These are phyloP conservation scores for Nycteola revayana DNA, from an alignment of 2,888 invertebrate genomes.

Conservation along the genomic window DNA sequence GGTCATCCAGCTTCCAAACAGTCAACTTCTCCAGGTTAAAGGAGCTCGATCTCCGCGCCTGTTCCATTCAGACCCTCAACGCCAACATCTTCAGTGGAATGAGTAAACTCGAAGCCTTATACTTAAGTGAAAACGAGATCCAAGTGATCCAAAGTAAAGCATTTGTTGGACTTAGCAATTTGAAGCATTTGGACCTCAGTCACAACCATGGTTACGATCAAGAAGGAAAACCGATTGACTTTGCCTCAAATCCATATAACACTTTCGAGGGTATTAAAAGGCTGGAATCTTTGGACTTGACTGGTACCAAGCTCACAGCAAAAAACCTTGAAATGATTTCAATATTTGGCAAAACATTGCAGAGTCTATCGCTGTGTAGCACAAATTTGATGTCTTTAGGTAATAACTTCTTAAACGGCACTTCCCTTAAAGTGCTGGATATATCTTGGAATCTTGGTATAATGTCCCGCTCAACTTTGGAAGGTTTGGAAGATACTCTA, in stretches of 20 bases:
- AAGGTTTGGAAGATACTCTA: slow-evolving; percentile 62
- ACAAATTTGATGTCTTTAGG: slow-evolving; percentile 59
- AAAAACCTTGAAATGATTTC: slow-evolving; percentile 37
- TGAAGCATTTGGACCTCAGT: slow-evolving; percentile 80
- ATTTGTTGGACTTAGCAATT: slow-evolving; percentile 55
- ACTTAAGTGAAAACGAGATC: slow-evolving; percentile 79
- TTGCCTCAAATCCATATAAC: slow-evolving; percentile 33
- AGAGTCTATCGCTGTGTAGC: slow-evolving; percentile 65
- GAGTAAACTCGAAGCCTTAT: slow-evolving; percentile 67
- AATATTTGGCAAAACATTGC: slow-evolving; percentile 38
- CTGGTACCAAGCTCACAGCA: slow-evolving; percentile 43
- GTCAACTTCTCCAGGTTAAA: slow-evolving; percentile 57
- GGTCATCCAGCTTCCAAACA: slow-evolving; percentile 48
- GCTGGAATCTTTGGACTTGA: slow-evolving; percentile 55
- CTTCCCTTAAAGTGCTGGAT: slow-evolving; percentile 71
- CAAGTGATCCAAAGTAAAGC: slow-evolving; percentile 53
- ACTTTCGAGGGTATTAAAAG: slow-evolving; percentile 36
- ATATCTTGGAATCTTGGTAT: slow-evolving; percentile 78
- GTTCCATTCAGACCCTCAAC: slow-evolving; percentile 71
- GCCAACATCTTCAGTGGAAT: slow-evolving; percentile 67
- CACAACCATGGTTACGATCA: slow-evolving; percentile 48
- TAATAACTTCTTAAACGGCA: slow-evolving; percentile 59
- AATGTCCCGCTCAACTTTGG: slow-evolving; percentile 47
- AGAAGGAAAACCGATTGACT: slow-evolving; percentile 20
- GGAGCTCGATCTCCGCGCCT: slow-evolving; percentile 82